These are phyloP conservation scores for Tiphia femorata DNA, from an alignment of 2,888 invertebrate species.

Conservation along the genomic window DNA sequence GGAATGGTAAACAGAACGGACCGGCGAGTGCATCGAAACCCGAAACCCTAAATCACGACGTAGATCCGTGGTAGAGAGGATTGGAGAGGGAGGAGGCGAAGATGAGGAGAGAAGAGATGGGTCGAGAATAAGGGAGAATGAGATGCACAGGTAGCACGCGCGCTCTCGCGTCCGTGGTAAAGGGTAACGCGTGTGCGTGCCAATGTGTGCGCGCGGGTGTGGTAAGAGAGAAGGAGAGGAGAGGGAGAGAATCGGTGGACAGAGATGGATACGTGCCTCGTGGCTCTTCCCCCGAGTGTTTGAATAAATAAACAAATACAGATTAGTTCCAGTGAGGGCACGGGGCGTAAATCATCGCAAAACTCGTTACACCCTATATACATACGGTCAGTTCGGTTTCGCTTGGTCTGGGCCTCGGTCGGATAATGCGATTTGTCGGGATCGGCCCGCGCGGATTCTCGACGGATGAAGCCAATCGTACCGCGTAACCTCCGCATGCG, in stretches of 20 bases:
- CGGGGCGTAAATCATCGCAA: constrained; percentile 63
- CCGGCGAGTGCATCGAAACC: constrained; percentile 62
- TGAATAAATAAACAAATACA: constrained; percentile 67
- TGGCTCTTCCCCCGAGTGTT: constrained; percentile 49
- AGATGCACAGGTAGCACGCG: neutral
- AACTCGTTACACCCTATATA: constrained; percentile 61
- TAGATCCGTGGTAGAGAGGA: constrained; percentile 39
- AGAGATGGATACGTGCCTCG: constrained; percentile 30
- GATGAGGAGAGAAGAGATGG: neutral
- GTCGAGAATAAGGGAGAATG: constrained; percentile 5
- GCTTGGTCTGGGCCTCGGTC: constrained; percentile 20
- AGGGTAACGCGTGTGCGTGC: too few relatives aligned
- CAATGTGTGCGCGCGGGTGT: too few relatives aligned
- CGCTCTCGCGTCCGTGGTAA: too few relatives aligned
- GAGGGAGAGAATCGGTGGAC: neutral
- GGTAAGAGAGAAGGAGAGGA: too few relatives aligned
- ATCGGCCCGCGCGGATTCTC: neutral
- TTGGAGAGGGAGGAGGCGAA: constrained; percentile 6
- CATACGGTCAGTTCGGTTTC: constrained; percentile 28
- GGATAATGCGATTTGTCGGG: constrained; percentile 26
- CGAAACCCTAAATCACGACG: constrained; percentile 63
- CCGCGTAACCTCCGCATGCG: too few relatives aligned
- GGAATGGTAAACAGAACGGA: constrained; percentile 58
- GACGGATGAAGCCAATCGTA: constrained; percentile 6
- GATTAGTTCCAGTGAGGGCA: constrained; percentile 60